Percentiles rank a stretch among this genome's conserved stretches.
These are phyloP conservation scores for Troglohyphantes excavatus DNA, from an alignment of 2,888 invertebrate species.

Conservation along the genomic window DNA sequence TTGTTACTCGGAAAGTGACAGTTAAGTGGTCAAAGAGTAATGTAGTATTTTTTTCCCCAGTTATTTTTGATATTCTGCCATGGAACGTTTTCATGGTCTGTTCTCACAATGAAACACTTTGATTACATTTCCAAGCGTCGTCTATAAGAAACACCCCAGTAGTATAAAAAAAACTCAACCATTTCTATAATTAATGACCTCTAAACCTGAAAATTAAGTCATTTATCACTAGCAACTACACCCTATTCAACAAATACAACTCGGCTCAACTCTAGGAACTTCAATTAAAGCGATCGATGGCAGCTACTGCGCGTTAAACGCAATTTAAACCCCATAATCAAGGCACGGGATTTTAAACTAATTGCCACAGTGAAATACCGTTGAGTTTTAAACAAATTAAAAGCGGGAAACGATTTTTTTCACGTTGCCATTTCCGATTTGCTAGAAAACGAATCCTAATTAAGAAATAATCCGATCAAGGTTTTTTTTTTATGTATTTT, in stretches of 20 bases:
- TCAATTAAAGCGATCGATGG: conserved; percentile 52
- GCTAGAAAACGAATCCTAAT: neutral
- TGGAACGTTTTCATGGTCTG: neutral
- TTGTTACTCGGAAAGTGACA: no score
- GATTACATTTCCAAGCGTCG: neutral
- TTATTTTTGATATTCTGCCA: no score
- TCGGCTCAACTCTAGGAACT: conserved; percentile 13
- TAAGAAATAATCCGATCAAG: conserved; percentile 1
- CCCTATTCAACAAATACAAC: conserved; percentile 31
- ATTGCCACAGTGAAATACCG: conserved; percentile 28
- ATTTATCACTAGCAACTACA: conserved; percentile 48
- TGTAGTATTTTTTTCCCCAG: no score
- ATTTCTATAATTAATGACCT: conserved; percentile 24
- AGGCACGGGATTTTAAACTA: conserved; percentile 14
- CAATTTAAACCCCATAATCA: conserved; percentile 56
- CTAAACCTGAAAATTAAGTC: conserved; percentile 52
- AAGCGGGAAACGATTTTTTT: conserved; percentile 2
- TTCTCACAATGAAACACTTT: neutral
- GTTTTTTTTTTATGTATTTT: neutral
- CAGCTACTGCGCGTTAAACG: conserved; percentile 3
- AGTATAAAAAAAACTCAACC: neutral
- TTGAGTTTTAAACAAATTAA: conserved; percentile 49
- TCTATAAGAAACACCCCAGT: neutral
- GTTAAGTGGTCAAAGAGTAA: no score
- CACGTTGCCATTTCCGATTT: neutral